Percentiles rank a stretch among this genome's conserved stretches.
Conservation (phyloP, 2,113 vertebrate species). For the Sylvilagus bachmani region DNA sequence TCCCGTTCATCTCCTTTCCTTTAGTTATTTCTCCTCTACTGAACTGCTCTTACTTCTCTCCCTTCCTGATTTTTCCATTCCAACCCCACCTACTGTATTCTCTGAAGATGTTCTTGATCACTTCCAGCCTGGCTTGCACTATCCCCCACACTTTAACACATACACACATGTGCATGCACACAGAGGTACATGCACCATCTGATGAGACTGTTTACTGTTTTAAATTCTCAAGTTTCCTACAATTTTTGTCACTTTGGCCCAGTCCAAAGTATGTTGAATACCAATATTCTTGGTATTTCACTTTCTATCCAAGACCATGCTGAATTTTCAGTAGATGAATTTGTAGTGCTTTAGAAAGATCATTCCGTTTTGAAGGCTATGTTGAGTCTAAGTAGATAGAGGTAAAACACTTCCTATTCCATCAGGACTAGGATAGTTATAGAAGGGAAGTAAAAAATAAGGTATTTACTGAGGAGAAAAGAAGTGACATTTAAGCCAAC, state of each 20-base stretch:
- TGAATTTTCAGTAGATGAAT: background rate
- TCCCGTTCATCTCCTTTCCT: background rate
- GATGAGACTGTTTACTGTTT: background rate
- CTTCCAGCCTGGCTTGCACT: background rate
- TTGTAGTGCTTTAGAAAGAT: slow-evolving; percentile 14
- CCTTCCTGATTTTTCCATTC: background rate
- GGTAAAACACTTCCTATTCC: slow-evolving; percentile 31
- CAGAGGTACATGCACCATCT: background rate
- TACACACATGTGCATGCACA: background rate
- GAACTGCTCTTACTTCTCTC: background rate
- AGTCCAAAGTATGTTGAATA: background rate
- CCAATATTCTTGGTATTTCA: background rate
- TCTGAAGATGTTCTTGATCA: background rate
- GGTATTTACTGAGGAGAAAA: background rate
- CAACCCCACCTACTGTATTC: background rate
- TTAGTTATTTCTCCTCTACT: background rate
- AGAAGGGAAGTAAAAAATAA: slow-evolving; percentile 4
- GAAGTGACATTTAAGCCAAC: background rate
- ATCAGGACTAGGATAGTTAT: background rate
- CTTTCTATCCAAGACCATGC: background rate
- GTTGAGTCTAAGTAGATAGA: slow-evolving; percentile 32
- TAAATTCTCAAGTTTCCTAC: background rate
- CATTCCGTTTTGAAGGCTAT: background rate
- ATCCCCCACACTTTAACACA: rapidly evolving
- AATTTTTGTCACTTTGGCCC: background rate